phyloP scores from a whole-genome alignment of 2,113 vertebrate species.

The Turdus rufiventris region DNA sequence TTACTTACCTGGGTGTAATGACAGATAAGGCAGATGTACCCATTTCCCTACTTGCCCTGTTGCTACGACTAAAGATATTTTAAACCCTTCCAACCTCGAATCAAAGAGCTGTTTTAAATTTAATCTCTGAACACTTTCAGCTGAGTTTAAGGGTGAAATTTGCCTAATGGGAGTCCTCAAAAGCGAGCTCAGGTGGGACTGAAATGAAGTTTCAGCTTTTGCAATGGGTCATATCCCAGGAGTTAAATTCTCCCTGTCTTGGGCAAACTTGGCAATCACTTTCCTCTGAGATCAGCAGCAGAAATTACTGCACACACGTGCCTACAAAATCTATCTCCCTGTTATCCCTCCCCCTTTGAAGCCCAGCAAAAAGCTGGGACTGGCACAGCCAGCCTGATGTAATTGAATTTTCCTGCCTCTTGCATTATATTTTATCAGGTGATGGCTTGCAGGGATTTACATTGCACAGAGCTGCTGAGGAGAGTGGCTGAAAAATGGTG shows the following conservation, averaged over 20 bases:
- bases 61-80: not conserved
- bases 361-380: not conserved
- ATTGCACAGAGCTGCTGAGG: constrained; percentile 32
- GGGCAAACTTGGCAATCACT: not conserved
- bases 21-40: not conserved
- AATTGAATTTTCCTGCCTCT: constrained; percentile 10
- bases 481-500: constrained; percentile 33
- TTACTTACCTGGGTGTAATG: not conserved
- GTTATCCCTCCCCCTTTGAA: not conserved
- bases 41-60: not conserved
- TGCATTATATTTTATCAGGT: not conserved
- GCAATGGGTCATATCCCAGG: not conserved
- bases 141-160: constrained; percentile 6
- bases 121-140: not conserved
- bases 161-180: not conserved
- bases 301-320: not conserved
- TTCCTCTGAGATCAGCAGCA: not conserved
- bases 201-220: not conserved
- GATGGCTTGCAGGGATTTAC: constrained; percentile 60
- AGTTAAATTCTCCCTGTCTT: not conserved
- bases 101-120: not conserved
- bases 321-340: not conserved
- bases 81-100: not conserved
- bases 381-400: not conserved
- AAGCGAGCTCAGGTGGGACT: not conserved